Conservation (phyloP, 2,797 vertebrate species). For the Stomatorhinus walkeri region DNA sequence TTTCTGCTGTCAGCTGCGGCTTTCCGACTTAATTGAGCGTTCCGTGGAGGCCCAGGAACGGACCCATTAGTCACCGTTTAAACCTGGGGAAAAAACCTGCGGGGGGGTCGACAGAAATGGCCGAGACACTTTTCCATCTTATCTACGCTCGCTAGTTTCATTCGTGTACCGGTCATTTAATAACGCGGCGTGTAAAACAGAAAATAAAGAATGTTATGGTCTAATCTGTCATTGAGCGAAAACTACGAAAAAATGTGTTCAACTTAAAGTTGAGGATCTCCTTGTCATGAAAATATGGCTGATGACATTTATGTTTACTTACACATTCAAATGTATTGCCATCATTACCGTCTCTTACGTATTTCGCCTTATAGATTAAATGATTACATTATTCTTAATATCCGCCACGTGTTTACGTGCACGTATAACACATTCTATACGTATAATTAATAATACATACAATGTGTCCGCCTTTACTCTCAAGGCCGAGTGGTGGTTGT, state of each 20-base stretch:
- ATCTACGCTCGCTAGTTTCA: not conserved
- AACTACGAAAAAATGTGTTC: not conserved
- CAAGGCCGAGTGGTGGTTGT: not conserved
- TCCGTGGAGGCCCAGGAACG: constrained; percentile 3
- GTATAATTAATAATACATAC: not conserved
- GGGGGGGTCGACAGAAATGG: not conserved
- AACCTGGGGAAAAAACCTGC: not conserved
- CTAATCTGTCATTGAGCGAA: not conserved
- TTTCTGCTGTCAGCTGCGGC: constrained; percentile 57
- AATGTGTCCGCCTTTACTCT: not conserved
- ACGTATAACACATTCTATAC: not conserved
- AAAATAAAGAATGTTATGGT: not conserved
- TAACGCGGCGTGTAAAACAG: constrained; percentile 4
- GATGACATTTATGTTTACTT: not conserved
- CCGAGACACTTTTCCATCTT: constrained; percentile 6
- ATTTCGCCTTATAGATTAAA: not conserved
- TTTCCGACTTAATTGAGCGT: constrained; percentile 58
- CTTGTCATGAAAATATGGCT: not conserved
- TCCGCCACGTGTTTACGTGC: not conserved
- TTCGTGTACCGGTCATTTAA: not conserved
- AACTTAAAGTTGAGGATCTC: not conserved
- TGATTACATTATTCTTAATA: not conserved
- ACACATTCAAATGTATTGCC: not conserved
- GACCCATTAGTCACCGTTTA: constrained; percentile 17
- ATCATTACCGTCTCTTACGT: not conserved